phyloP scores from a whole-genome alignment of 2,888 invertebrate genomes.

The Volucella inflata region DNA sequence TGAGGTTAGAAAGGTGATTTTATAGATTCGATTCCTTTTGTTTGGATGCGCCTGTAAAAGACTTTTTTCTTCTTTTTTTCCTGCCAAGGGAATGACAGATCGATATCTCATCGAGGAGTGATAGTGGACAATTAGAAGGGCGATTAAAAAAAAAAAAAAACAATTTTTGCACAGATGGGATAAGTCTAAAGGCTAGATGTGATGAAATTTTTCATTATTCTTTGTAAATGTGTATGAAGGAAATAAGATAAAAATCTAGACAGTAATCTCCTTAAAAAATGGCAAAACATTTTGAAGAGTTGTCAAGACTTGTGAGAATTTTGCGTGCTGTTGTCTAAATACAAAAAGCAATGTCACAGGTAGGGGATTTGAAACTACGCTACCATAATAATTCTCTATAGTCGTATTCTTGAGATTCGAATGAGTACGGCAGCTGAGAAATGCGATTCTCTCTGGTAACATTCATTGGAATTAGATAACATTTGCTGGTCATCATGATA shows the following conservation, averaged over 20 bases:
- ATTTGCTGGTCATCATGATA: neutral
- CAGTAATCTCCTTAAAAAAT: conserved; percentile 48
- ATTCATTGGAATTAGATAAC: conserved; percentile 8
- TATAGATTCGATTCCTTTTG: conserved; percentile 60
- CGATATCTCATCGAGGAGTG: conserved; percentile 47
- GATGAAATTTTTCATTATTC: neutral
- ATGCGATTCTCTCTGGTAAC: neutral
- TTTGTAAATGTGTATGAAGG: conserved; percentile 5
- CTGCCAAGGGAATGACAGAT: conserved; percentile 58
- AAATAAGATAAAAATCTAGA: conserved; percentile 34
- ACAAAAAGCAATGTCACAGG: conserved; percentile 36
- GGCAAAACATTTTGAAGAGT: conserved; percentile 11
- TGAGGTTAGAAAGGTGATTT: conserved; percentile 74
- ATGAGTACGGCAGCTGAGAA: conserved; percentile 39
- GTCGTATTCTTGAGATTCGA: conserved; percentile 29
- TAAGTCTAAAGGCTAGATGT: neutral
- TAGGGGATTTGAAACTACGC: neutral
- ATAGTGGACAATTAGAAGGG: conserved; percentile 73
- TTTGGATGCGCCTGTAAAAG: conserved; percentile 56
- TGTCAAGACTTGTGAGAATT: conserved; percentile 36
- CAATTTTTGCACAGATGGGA: conserved; percentile 36
- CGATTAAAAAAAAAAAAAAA: conserved; percentile 49
- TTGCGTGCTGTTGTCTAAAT: conserved; percentile 47
- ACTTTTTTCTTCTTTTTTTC: conserved; percentile 7
- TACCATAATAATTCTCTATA: neutral